Conservation (phyloP, 2,113 vertebrate genomes). For the Loxodonta africana region DNA sequence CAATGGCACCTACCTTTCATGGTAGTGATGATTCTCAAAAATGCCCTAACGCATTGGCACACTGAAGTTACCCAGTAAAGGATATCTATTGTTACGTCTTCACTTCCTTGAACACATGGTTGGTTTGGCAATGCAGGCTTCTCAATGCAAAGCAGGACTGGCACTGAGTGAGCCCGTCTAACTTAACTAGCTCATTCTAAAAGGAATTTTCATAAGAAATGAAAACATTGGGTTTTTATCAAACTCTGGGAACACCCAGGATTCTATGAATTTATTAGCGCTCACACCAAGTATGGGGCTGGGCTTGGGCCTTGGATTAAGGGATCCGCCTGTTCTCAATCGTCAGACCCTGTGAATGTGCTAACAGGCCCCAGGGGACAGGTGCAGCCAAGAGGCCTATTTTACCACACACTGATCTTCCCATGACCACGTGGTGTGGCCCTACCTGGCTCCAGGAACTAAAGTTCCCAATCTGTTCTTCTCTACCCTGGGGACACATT, state of each 20-base stretch:
- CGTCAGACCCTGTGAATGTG: background rate
- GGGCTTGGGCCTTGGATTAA: background rate
- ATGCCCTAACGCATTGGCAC: background rate
- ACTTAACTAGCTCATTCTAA: constrained; percentile 9
- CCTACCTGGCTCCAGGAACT: background rate
- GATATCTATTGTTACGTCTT: fast-evolving
- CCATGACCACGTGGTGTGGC: background rate
- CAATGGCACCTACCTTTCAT: background rate
- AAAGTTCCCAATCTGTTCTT: background rate
- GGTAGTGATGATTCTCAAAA: background rate
- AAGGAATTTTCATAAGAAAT: constrained; percentile 63
- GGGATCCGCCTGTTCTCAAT: background rate
- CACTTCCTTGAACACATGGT: background rate
- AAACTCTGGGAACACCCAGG: constrained; percentile 59
- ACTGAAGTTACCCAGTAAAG: background rate
- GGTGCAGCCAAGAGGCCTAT: background rate
- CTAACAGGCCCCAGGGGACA: background rate
- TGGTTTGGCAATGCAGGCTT: background rate
- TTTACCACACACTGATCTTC: background rate
- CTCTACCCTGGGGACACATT: background rate
- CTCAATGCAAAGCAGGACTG: background rate
- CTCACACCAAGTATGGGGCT: background rate
- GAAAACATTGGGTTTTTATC: constrained; percentile 42
- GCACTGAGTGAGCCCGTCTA: background rate
- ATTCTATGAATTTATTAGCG: constrained; percentile 18